Base-by-base conservation (phyloP, 2,797 vertebrate species). In the Glossophaga mutica region DNA sequence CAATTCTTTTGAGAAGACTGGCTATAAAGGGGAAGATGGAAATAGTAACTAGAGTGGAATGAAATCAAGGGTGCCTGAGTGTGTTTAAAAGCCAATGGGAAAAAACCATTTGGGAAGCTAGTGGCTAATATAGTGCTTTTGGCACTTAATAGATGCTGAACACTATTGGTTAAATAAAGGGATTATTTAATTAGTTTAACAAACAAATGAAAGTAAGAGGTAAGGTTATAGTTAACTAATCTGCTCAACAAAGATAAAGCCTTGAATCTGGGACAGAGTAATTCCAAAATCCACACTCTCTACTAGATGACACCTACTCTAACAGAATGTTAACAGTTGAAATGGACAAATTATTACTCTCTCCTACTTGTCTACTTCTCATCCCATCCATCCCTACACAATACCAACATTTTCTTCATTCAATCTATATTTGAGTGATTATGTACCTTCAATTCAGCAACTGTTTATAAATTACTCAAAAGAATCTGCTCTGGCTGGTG, bases 381-480 rank as follows among this genome's bases (percentile, higher is more conserved):
- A 92, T 46, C 39, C 96, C 70, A 67, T 5, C 57, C 26, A 89
- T 73, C 83, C 37, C 39, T 94, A 85, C 7, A 65, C 22, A 78
- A 83, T 29, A 52, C 10, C 32, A 88, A 9, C n/a, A 71, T 59
- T 79, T 59, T 79, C 87, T 91, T 50, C 42, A 92, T 74, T 73
- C 42, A 70, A 70, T 79, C 4, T 92, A 7, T 76, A 81, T 82
- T 44, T 87, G 77, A 89, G 50, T 55, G 44, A 94, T 22, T 55
- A 55, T 29, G 1, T 1, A 59, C 26, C 79, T 90, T 92, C 37
- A 78, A 67, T n/a, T 93, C 44, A 85, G 44, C 59, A 97, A 59
- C 16, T 93, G 32, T 90, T 79, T 39, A 74, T 46, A 77, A 77
- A 94, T 86, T 76, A 93, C 32, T 82, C n/a, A 94, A 93, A 46